Base-by-base conservation (phyloP, 2,888 invertebrate genomes). In the Drosophila nr. perissopoda region DNA sequence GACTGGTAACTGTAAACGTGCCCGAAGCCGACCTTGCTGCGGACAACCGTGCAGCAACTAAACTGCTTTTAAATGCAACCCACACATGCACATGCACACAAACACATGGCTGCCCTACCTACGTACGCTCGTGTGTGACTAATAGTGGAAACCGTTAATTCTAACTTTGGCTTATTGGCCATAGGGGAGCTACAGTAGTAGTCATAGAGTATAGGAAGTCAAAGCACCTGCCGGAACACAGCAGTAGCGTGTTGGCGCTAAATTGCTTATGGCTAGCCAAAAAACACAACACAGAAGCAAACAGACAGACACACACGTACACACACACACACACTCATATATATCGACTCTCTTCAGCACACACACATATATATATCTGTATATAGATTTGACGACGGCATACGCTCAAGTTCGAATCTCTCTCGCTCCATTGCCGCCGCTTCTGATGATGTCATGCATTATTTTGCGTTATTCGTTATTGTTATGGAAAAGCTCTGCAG, bases 391-490 rank as follows among this genome's bases (percentile, higher is more conserved):
- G 53, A 40, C 59, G 42, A 49, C 49, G 61, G 63, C 57, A 65
- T 61, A 68, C 65, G 60, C 71, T 70, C 56, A 60, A 68, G 61
- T 49, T 60, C 46, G 54, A 49, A 54, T 63, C 54, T 52, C 52
- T 53, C 69, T 68, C 54, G 38, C 74, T 33, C 65, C 46, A 21
- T 64, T 64, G 67, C 53, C 48, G 40, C 40, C 48, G 63, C 58
- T 74, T 80, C 59, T 66, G 74, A 70, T 84, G 85, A 85, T 85
- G 85, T 90, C 90, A 85, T 85, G 85, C 83, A 90, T 85, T 46
- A 89, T 85, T 89, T 89, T 85, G 81, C 56, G 68, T 51, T 54
- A 65, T 89, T 88, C 70, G 70, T 76, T 76, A 72, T 87, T 82
- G 79, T 82, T 85, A 82, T 85, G 82, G 79, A 81, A 87, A 84